phyloP scores from a whole-genome alignment of 2,888 invertebrate genomes.

The Zaprionus lineosus region DNA sequence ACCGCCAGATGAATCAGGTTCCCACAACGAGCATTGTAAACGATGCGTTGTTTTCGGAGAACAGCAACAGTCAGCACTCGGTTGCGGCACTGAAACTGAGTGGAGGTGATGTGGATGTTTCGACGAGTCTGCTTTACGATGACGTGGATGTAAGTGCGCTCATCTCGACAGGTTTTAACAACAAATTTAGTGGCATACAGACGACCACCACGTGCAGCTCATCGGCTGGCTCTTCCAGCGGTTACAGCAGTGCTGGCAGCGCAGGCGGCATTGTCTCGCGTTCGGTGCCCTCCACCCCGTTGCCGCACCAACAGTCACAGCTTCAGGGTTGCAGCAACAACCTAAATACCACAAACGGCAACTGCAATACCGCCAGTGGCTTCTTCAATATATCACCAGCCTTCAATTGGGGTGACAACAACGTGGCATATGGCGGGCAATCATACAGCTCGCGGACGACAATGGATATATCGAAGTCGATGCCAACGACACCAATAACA shows the following conservation, averaged over 20 bases:
- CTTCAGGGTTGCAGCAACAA: constrained; percentile 33
- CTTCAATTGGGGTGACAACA: constrained; percentile 46
- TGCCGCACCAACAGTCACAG: constrained; percentile 83
- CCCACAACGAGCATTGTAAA: constrained; percentile 9
- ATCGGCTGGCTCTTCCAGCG: constrained; percentile 78
- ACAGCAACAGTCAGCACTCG: constrained; percentile 76
- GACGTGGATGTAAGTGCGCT: constrained; percentile 78
- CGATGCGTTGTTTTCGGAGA: constrained; percentile 72
- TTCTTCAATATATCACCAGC: constrained; percentile 58
- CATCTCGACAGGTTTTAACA: constrained; percentile 76
- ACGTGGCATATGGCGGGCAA: constrained; percentile 32
- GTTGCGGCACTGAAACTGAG: constrained; percentile 56
- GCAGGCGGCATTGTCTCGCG: constrained; percentile 84
- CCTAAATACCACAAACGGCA: constrained; percentile 28
- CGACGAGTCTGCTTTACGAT: constrained; percentile 62
- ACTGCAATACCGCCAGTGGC: constrained; percentile 40
- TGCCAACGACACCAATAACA: constrained; percentile 89
- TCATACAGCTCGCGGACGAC: constrained; percentile 57
- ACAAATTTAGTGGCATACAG: constrained; percentile 71
- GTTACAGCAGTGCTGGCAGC: constrained; percentile 76
- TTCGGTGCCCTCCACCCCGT: constrained; percentile 88
- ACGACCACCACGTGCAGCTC: constrained; percentile 76
- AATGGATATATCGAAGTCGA: constrained; percentile 88
- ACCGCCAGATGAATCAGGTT: constrained; percentile 57
- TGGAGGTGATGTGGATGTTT: constrained; percentile 57